A percentile compares a stretch with the other conserved stretches of the same genome.
Conservation (phyloP, 2,797 vertebrate species). For the Acropternis orthonyx region DNA sequence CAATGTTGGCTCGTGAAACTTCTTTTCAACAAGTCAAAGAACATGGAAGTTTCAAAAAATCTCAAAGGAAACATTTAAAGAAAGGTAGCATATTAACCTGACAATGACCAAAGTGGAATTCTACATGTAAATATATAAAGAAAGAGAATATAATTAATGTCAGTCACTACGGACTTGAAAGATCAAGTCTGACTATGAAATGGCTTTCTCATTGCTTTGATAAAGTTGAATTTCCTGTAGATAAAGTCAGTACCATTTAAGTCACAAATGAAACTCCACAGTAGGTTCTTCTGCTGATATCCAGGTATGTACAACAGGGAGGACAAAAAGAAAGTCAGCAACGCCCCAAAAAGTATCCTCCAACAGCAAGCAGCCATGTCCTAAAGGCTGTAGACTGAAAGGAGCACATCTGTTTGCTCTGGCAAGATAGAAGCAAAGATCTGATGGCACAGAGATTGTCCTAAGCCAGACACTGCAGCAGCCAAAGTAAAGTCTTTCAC, state of each 20-base stretch:
- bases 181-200: not conserved
- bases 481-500: not conserved
- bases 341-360: not conserved
- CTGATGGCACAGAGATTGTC: not conserved
- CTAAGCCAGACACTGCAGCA: not conserved
- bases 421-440: not conserved
- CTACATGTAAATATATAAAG: not conserved
- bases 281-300: not conserved
- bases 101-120: not conserved
- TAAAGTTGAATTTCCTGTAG: not conserved
- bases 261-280: not conserved
- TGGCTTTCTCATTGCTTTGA: not conserved
- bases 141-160: not conserved
- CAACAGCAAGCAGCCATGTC: not conserved
- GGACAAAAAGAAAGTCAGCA: not conserved
- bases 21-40: not conserved
- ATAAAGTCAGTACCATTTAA: not conserved
- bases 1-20: not conserved
- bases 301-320: not conserved
- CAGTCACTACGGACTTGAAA: not conserved
- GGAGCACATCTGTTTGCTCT: not conserved
- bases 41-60: not conserved
- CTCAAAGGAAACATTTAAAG: not conserved
- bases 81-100: not conserved
- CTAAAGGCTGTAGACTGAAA: not conserved